phyloP scores from a whole-genome alignment of 2,113 vertebrate species.

The Nothobranchius kuhntae region DNA sequence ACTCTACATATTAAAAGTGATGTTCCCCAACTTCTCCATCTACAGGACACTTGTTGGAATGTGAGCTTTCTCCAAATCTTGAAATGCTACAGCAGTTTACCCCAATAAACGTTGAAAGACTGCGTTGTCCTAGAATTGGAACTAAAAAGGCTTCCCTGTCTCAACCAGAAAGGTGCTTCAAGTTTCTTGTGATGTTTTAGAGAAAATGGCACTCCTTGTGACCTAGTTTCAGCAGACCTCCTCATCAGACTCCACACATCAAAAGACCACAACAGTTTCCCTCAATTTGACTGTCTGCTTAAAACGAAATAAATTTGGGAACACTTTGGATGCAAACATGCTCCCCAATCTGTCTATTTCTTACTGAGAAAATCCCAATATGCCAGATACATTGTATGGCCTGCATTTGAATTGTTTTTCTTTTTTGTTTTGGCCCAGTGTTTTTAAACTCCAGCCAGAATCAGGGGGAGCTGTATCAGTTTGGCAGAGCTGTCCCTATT shows the following conservation, averaged over 20 bases:
- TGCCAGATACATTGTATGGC: slow-evolving; percentile 59
- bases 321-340: slow-evolving; percentile 32
- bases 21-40: neutral
- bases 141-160: slow-evolving; percentile 28
- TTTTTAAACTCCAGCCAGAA: slow-evolving; percentile 47
- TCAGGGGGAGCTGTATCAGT: slow-evolving; percentile 40
- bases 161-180: slow-evolving; percentile 35
- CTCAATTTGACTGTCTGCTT: slow-evolving; percentile 18
- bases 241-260: slow-evolving; percentile 50
- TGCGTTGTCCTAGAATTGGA: slow-evolving; percentile 37
- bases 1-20: slow-evolving; percentile 17
- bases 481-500: slow-evolving; percentile 39
- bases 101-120: slow-evolving; percentile 4
- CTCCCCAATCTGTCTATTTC: slow-evolving; percentile 56
- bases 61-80: slow-evolving; percentile 19
- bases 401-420: slow-evolving; percentile 39
- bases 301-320: neutral
- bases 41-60: slow-evolving; percentile 8
- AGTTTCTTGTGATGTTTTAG: slow-evolving; percentile 54
- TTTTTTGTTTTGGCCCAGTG: slow-evolving; percentile 16
- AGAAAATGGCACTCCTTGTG: slow-evolving; percentile 58
- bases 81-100: slow-evolving; percentile 2
- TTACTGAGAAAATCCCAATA: slow-evolving; percentile 58
- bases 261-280: slow-evolving; percentile 46
- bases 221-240: slow-evolving; percentile 56